Percentiles rank a stretch among this genome's conserved stretches.
phyloP scores from a whole-genome alignment of 1,140 invertebrate species.

The Maniola jurtina region DNA sequence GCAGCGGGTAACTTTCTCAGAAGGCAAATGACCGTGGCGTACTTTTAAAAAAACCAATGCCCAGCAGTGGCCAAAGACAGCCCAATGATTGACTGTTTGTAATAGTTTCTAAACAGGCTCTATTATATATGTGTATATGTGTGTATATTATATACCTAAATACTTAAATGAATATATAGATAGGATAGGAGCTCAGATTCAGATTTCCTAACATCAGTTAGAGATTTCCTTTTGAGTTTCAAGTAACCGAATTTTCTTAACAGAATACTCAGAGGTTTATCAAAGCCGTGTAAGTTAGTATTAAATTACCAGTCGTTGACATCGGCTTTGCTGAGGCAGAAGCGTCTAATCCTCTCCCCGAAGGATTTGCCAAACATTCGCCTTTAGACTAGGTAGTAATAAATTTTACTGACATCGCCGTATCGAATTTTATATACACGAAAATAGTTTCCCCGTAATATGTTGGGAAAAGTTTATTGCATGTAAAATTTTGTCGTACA shows the following conservation, averaged over 20 bases:
- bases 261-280: conserved; percentile 22
- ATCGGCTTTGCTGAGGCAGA: conserved; percentile 16
- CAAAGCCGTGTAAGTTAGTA: conserved; percentile 17
- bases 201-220: background rate
- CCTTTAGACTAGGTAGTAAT: background rate
- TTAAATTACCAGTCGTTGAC: conserved; percentile 27
- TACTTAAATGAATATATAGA: too few species aligned
- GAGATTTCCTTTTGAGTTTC: conserved; percentile 12
- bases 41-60: too few species aligned
- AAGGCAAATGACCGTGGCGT: too few species aligned
- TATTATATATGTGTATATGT: too few species aligned
- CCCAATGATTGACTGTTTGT: too few species aligned
- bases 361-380: conserved; percentile 10
- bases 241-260: conserved; percentile 3
- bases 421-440: background rate
- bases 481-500: conserved; percentile 25
- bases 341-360: conserved; percentile 20
- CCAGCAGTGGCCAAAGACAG: too few species aligned
- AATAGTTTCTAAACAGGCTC: too few species aligned
- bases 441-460: conserved; percentile 2
- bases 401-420: conserved; percentile 1
- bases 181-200: background rate
- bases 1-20: too few species aligned
- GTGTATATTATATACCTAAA: too few species aligned
- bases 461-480: conserved; percentile 18